Base-by-base conservation (phyloP, 2,797 vertebrate species). In the Lepidocolaptes lacrymiger region DNA sequence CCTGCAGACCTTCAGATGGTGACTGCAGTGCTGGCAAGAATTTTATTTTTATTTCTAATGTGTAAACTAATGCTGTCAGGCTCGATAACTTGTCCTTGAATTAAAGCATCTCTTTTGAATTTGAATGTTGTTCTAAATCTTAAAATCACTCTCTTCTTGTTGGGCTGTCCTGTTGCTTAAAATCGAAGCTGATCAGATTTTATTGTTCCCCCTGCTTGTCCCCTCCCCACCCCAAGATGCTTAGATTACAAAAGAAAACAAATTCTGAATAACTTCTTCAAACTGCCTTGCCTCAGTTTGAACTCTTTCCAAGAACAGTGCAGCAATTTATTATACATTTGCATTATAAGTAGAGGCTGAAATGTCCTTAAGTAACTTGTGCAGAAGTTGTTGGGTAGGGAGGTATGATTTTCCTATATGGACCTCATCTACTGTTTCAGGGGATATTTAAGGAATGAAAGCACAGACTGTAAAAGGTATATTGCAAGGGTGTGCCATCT, bases 401-500 rank as follows among this genome's bases (percentile, higher is more conserved):
- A 94, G 66, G 83, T 91, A 48, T 43, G 51, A 48, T 93, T 84
- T 76, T 91, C 48, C 62, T 88, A 5, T 66, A 18, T 66, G 78
- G 68, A 63, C 51, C 52, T 93, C 62, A 36, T 93, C 62, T 95
- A 76, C 51, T 84, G 0, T 91, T 92, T 93, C 73, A 66, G 69
- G n/a, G 58, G 58, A 52, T 89, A 81, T 88, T 80, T 55, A 81
- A 43, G 79, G 90, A 93, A 88, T 93, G 1, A 36, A 81, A 91
- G 51, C 68, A 36, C 51, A 81, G 83, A 30, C 90, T 91, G 66
- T 81, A 76, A 86, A 93, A 84, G 85, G 66, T 91, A 12, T 59
- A 9, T 68, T 88, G 69, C 80, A 93, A 86, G 94, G 76, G 69
- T 88, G 88, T 93, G 88, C 94, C 95, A 88, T 95, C 96, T 97